A percentile compares a stretch with the other conserved stretches of the same genome.
phyloP scores from a whole-genome alignment of 2,113 vertebrate genomes.

The Amphilophus citrinellus region DNA sequence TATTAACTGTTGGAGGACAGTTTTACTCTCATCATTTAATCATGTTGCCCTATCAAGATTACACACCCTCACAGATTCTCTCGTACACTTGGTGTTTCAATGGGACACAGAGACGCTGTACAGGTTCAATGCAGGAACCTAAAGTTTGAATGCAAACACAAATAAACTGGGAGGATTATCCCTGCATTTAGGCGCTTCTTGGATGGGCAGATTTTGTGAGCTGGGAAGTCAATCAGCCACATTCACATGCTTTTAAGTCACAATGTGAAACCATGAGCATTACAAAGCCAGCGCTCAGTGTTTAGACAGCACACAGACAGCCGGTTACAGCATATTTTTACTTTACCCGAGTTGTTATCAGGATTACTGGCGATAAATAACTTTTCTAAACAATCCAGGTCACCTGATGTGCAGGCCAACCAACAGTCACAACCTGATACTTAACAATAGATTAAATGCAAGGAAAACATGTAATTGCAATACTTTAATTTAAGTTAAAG shows the following conservation, averaged over 20 bases:
- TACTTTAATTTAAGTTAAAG: neutral
- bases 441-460: neutral
- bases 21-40: neutral
- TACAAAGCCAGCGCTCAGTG: neutral
- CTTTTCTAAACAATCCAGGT: neutral
- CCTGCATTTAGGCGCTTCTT: neutral
- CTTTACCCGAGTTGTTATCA: neutral
- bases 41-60: neutral
- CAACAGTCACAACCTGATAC: neutral
- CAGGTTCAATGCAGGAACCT: no score
- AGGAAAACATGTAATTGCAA: neutral
- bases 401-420: rapidly evolving
- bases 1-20: no score
- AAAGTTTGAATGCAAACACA: neutral
- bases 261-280: neutral
- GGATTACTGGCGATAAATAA: neutral
- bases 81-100: rapidly evolving
- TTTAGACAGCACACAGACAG: neutral
- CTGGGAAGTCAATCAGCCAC: neutral
- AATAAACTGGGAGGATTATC: neutral
- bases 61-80: no score
- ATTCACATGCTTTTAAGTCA: neutral
- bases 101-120: no score
- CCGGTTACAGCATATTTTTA: rapidly evolving
- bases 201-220: no score